phyloP scores from a whole-genome alignment of 2,113 vertebrate species.

The Microcebus ravelobensis region DNA sequence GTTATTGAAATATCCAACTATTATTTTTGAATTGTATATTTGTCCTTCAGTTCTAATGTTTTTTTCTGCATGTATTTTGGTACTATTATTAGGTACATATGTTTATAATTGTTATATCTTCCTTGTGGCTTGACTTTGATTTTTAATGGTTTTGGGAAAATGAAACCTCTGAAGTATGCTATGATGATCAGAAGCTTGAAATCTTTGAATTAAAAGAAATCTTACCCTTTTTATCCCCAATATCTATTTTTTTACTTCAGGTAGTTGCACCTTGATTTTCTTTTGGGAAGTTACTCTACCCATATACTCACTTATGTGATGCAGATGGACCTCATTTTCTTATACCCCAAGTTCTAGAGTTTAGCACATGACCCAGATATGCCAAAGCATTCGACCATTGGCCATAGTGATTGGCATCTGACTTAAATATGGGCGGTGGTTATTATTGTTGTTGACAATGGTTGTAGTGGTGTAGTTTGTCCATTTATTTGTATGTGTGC shows the following conservation, averaged over 20 bases:
- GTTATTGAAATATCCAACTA: neutral
- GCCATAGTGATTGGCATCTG: neutral
- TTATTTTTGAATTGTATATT: neutral
- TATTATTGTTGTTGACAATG: neutral
- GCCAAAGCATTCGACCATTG: neutral
- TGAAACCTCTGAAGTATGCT: neutral
- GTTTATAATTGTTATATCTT: neutral
- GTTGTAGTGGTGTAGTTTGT: neutral
- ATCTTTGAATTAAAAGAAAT: neutral
- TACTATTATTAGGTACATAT: neutral
- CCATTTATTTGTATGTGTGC: accelerated
- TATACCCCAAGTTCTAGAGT: neutral
- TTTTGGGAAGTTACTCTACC: neutral
- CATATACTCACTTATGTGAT: neutral
- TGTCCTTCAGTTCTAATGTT: neutral
- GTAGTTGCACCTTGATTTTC: neutral
- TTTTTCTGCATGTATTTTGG: neutral
- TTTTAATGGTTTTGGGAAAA: neutral
- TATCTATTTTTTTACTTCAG: neutral
- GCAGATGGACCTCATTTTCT: neutral
- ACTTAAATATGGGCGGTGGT: neutral
- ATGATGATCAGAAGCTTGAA: neutral
- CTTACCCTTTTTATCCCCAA: neutral
- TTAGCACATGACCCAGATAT: neutral
- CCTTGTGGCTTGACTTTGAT: neutral